A percentile compares a stretch with the other conserved stretches of the same genome.
These are phyloP conservation scores for Nyctalus aviator DNA, from an alignment of 2,797 vertebrate genomes.

Conservation along the genomic window DNA sequence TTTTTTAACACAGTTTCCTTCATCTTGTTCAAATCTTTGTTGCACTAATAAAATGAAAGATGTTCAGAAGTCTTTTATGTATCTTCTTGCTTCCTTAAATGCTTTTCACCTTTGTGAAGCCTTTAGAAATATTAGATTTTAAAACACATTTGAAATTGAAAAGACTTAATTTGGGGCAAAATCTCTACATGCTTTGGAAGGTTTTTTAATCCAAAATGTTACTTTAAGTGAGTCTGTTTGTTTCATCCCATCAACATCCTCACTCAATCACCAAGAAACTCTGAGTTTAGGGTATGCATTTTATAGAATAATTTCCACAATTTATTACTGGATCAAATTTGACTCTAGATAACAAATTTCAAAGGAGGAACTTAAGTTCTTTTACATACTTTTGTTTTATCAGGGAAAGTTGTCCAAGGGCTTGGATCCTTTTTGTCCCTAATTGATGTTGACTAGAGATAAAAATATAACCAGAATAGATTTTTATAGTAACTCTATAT, in stretches of 20 bases:
- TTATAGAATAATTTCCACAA: neutral
- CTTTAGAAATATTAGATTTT: conserved; percentile 13
- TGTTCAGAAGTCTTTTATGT: neutral
- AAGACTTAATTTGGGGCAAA: neutral
- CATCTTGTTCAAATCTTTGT: neutral
- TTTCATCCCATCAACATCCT: neutral
- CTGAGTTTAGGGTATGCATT: neutral
- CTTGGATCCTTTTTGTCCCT: neutral
- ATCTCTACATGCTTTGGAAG: neutral
- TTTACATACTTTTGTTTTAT: neutral
- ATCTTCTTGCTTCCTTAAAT: neutral
- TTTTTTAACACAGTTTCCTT: neutral
- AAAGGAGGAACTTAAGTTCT: neutral
- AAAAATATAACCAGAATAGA: conserved; percentile 7
- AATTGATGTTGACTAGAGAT: neutral
- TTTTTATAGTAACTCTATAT: neutral
- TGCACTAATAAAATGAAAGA: neutral
- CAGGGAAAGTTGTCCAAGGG: neutral
- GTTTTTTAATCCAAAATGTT: neutral
- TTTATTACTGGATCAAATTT: neutral
- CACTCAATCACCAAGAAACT: neutral
- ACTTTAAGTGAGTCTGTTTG: neutral
- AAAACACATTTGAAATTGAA: neutral
- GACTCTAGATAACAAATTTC: neutral
- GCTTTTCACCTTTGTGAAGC: neutral